A percentile compares a stretch with the other conserved stretches of the same genome.
Evolutionary conservation across 1,140 invertebrate species (phyloP).

Genomic region (Micrasema minimum): DNA sequence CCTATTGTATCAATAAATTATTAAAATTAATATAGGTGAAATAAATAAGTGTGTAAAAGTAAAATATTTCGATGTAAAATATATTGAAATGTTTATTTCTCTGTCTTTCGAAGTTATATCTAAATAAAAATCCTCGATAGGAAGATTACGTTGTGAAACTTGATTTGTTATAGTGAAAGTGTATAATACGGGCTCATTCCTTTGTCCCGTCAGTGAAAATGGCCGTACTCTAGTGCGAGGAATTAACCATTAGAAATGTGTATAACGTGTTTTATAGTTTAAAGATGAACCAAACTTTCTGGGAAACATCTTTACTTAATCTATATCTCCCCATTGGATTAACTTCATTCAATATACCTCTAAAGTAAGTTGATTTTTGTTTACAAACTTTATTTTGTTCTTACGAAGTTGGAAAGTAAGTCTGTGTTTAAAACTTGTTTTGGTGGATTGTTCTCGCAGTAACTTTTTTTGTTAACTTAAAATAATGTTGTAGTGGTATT

Average conservation of each 20-base stretch:
- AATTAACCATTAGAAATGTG: constrained; percentile 44
- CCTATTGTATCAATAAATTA: too few species aligned
- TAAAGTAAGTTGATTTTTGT: constrained; percentile 36
- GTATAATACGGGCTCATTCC: constrained; percentile 40
- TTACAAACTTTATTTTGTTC: constrained; percentile 40
- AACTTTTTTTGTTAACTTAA: constrained; percentile 14
- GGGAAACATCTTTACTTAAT: constrained; percentile 13
- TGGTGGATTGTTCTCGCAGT: constrained; percentile 5
- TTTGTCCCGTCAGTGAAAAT: constrained; percentile 47
- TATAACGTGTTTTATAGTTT: constrained; percentile 40
- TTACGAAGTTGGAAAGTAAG: constrained; percentile 15
- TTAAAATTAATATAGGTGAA: too few species aligned
- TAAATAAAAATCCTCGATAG: too few species aligned
- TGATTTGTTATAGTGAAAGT: constrained; percentile 41
- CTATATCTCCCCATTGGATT: constrained; percentile 29
- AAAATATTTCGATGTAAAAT: too few species aligned
- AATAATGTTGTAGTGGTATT: constrained; percentile 6
- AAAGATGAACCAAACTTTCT: constrained; percentile 37
- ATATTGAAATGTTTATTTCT: too few species aligned
- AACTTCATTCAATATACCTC: constrained; percentile 11
- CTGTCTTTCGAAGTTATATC: too few species aligned
- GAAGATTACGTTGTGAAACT: too few species aligned
- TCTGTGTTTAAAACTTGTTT: constrained; percentile 43
- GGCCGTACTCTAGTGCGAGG: constrained; percentile 40
- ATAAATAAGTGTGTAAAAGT: too few species aligned